Evolutionary conservation across 2,113 vertebrate genomes (phyloP).

Genomic region (Cyanoderma ruficeps): DNA sequence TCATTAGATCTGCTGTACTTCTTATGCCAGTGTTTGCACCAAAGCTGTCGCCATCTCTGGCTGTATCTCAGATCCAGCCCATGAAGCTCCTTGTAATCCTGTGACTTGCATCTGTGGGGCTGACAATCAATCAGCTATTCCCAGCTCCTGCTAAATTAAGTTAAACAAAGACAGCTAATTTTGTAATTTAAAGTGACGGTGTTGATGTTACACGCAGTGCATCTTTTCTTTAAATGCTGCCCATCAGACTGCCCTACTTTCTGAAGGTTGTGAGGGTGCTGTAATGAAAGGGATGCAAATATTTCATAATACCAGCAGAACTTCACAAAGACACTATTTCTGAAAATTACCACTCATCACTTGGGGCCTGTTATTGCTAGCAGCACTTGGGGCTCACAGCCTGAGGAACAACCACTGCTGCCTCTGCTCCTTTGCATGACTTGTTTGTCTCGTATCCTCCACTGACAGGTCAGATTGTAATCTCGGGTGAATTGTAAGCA

Average conservation of each 20-base stretch:
- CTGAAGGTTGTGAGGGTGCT: background rate
- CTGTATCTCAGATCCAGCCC: background rate
- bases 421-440: background rate
- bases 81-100: background rate
- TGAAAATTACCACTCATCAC: background rate
- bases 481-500: conserved; percentile 15
- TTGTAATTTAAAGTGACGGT: conserved; percentile 3
- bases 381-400: background rate
- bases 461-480: conserved; percentile 25
- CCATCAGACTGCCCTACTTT: conserved; percentile 27
- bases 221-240: conserved; percentile 14
- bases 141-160: background rate
- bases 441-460: conserved; percentile 35
- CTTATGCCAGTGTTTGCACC: background rate
- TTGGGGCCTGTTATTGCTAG: background rate
- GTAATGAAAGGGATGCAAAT: conserved; percentile 45
- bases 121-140: background rate
- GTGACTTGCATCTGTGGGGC: background rate
- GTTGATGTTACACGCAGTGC: background rate
- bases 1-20: background rate
- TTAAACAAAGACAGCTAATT: conserved; percentile 32
- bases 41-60: background rate
- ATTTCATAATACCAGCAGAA: conserved; percentile 3
- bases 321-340: background rate
- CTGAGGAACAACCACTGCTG: rapidly evolving